phyloP scores from a whole-genome alignment of 2,797 vertebrate species.

The Taeniopygia guttata region DNA sequence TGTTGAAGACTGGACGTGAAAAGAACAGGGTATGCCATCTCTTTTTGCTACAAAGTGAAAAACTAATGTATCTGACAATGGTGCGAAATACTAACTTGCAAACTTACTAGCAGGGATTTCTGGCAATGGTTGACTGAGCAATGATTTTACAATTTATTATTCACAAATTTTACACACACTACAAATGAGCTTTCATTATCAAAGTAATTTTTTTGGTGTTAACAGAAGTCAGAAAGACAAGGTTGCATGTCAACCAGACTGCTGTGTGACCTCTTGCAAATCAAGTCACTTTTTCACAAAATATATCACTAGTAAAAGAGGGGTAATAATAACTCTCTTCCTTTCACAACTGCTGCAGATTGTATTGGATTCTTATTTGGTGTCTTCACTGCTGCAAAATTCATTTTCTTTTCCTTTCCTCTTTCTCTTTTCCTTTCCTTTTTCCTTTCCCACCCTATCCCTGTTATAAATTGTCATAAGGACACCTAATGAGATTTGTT shows the following conservation, averaged over 20 bases:
- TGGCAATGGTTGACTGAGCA: not conserved
- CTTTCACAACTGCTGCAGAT: not conserved
- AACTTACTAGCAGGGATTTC: not conserved
- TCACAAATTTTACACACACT: not conserved
- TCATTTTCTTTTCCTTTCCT: accelerated
- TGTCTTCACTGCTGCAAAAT: not conserved
- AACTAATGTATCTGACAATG: not conserved
- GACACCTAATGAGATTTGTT: not conserved
- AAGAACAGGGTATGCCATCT: not conserved
- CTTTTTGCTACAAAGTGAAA: not conserved
- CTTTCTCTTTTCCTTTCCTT: too few relatives aligned
- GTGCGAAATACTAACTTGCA: not conserved
- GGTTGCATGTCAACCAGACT: not conserved
- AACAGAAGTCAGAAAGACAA: not conserved
- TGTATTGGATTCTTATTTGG: not conserved
- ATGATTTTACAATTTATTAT: not conserved
- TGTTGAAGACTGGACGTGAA: not conserved
- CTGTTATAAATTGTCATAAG: not conserved
- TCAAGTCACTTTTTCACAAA: not conserved
- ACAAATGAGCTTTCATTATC: not conserved
- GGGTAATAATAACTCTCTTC: not conserved
- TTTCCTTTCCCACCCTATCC: not conserved
- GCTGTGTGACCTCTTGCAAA: not conserved
- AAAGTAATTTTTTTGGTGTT: not conserved
- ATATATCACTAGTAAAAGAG: not conserved